Evolutionary conservation across 2,888 invertebrate species (phyloP).

Genomic region (Trachelus stipa): DNA sequence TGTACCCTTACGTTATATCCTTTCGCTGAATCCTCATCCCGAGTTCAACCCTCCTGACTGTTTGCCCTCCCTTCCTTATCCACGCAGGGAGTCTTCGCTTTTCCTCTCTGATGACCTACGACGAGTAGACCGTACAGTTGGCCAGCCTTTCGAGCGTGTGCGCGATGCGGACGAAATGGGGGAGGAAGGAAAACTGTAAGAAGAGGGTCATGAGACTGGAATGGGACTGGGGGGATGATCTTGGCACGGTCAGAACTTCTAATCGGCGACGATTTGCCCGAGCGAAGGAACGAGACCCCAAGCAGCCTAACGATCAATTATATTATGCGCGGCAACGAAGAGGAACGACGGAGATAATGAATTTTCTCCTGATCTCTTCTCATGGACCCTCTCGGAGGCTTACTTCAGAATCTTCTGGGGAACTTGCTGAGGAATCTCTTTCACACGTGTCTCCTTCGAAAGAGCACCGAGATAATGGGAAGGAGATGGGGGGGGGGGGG

Average conservation of each 20-base stretch:
- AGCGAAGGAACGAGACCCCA: slow-evolving; percentile 24
- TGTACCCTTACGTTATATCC: not conserved
- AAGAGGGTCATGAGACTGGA: not conserved
- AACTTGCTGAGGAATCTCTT: not conserved
- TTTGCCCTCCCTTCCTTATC: not conserved
- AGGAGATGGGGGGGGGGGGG: not conserved
- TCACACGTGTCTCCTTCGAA: not conserved
- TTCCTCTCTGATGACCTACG: not conserved
- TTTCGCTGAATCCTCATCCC: not conserved
- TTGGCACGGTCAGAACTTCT: not conserved
- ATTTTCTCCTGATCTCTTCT: slow-evolving; percentile 42
- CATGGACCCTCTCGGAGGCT: slow-evolving; percentile 5
- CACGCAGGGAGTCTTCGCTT: not conserved
- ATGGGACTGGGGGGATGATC: not conserved
- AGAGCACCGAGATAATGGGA: not conserved
- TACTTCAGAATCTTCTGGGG: not conserved
- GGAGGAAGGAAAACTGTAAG: not conserved
- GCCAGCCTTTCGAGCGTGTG: not conserved
- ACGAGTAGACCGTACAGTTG: not conserved
- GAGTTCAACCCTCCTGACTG: not conserved
- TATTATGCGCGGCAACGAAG: slow-evolving; percentile 31
- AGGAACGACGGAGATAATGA: slow-evolving; percentile 58
- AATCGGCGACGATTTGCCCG: not conserved
- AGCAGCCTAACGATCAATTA: slow-evolving; percentile 34
- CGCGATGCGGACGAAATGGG: not conserved